These are phyloP conservation scores for Pogonomyrmex barbatus DNA, from an alignment of 1,140 invertebrate species.

Conservation along the genomic window DNA sequence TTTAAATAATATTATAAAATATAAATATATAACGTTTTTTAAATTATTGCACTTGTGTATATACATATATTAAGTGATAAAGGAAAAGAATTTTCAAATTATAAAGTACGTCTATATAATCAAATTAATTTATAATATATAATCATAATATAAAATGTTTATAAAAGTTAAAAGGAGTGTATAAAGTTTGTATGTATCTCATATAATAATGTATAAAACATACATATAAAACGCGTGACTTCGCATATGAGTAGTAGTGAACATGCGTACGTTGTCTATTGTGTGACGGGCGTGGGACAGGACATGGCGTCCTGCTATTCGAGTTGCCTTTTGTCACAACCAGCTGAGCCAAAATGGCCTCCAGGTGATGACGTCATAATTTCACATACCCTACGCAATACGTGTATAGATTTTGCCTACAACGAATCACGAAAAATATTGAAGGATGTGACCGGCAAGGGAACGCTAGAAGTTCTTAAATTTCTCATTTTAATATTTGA, in stretches of 20 bases:
- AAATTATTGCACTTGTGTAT: too few species aligned
- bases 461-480: not conserved
- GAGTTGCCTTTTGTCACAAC: conserved; percentile 81
- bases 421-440: conserved; percentile 8
- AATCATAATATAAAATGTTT: not conserved
- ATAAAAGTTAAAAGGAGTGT: conserved; percentile 70
- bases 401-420: conserved; percentile 47
- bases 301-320: conserved; percentile 83
- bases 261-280: conserved; percentile 78
- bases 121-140: not conserved
- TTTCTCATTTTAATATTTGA: not conserved
- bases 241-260: conserved; percentile 30
- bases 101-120: not conserved
- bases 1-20: not conserved
- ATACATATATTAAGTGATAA: not conserved
- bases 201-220: not conserved
- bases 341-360: conserved; percentile 86
- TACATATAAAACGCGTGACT: conserved; percentile 29
- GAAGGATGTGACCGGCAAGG: not conserved
- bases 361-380: conserved; percentile 81
- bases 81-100: not conserved
- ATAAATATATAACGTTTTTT: not conserved
- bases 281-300: conserved; percentile 72
- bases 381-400: conserved; percentile 66
- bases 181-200: conserved; percentile 64